These are phyloP conservation scores for Thripadectes ignobilis DNA, from an alignment of 2,797 vertebrate genomes.

Conservation along the genomic window DNA sequence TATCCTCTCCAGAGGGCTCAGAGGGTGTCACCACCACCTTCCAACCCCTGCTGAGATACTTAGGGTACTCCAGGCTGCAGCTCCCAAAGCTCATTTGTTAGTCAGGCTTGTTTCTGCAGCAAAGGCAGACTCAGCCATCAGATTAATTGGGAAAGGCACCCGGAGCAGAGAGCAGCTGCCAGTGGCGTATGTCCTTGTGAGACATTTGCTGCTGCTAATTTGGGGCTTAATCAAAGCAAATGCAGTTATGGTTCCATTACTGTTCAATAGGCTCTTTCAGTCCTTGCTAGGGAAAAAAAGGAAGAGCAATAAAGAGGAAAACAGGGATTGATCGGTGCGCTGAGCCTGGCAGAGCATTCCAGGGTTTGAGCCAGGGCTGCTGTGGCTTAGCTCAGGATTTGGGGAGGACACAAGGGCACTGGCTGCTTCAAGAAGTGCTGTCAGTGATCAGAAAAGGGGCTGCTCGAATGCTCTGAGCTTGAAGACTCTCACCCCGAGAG, in stretches of 20 bases:
- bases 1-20: not conserved
- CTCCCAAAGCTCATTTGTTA: not conserved
- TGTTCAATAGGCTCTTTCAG: not conserved
- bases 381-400: accelerated
- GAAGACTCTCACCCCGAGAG: accelerated
- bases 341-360: not conserved
- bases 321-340: not conserved
- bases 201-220: slow-evolving; percentile 52
- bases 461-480: not conserved
- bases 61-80: not conserved
- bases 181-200: slow-evolving; percentile 23
- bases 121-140: not conserved
- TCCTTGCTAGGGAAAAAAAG: not conserved
- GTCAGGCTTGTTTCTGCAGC: not conserved
- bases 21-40: not conserved
- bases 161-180: slow-evolving; percentile 49
- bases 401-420: not conserved
- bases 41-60: not conserved
- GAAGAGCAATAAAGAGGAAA: not conserved
- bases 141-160: slow-evolving; percentile 9
- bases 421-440: not conserved
- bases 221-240: slow-evolving; percentile 53
- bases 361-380: accelerated
- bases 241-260: not conserved
- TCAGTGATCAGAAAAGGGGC: not conserved